A percentile compares a stretch with the other conserved stretches of the same genome.
Conservation (phyloP, 2,888 invertebrate species). For the Mayetiola destructor region DNA sequence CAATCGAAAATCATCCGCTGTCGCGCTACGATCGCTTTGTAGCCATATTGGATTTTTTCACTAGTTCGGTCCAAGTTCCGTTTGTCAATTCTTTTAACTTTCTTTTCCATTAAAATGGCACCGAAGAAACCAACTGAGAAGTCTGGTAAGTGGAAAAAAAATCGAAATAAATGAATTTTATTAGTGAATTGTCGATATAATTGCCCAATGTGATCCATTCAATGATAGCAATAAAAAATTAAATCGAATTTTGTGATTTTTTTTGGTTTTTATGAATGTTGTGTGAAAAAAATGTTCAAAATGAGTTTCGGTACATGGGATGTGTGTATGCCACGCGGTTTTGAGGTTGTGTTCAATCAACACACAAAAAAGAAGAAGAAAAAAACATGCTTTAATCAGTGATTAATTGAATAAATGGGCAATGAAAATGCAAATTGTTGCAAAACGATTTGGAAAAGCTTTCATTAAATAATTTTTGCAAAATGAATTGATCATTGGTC, state of each 20-base stretch:
- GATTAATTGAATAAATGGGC: not conserved
- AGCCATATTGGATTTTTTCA: not conserved
- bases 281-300: not conserved
- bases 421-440: constrained; percentile 24
- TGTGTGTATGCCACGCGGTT: constrained; percentile 14
- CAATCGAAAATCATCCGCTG: no score
- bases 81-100: constrained; percentile 11
- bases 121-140: constrained; percentile 77
- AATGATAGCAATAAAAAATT: not conserved
- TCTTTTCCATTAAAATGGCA: constrained; percentile 56
- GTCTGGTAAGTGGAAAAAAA: constrained; percentile 50
- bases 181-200: not conserved
- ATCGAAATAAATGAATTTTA: constrained; percentile 21
- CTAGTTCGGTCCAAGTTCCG: constrained; percentile 2
- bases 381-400: constrained; percentile 9
- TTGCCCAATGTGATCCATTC: not conserved
- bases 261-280: constrained; percentile 1
- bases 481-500: not conserved
- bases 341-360: constrained; percentile 12
- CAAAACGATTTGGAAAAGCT: constrained; percentile 4
- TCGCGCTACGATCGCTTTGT: no score
- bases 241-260: not conserved
- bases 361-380: no score
- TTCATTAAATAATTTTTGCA: constrained; percentile 9
- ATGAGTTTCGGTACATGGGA: not conserved